These are phyloP conservation scores for Torymus texanus DNA, from an alignment of 2,888 invertebrate species.

Conservation along the genomic window DNA sequence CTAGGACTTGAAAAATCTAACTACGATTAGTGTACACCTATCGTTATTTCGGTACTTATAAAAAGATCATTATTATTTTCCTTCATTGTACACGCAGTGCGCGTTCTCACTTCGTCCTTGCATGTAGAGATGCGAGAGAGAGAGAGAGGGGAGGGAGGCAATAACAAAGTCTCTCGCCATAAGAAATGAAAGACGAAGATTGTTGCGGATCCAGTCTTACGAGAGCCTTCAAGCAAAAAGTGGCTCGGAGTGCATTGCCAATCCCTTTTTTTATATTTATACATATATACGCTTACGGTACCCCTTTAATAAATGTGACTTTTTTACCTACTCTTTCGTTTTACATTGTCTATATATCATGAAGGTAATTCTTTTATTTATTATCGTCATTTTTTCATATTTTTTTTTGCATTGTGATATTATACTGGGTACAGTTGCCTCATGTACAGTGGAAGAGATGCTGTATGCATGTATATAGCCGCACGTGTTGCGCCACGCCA, in stretches of 20 bases:
- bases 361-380: constrained; percentile 21
- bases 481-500: not conserved
- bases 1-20: constrained; percentile 36
- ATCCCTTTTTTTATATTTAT: not conserved
- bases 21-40: constrained; percentile 31
- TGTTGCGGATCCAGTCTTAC: constrained; percentile 38
- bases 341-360: constrained; percentile 6
- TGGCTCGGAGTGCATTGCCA: constrained; percentile 44
- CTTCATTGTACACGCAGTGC: constrained; percentile 14
- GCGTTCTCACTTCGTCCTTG: constrained; percentile 24
- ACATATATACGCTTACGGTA: not conserved
- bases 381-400: constrained; percentile 13
- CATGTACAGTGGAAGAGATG: constrained; percentile 42
- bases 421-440: constrained; percentile 14
- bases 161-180: constrained; percentile 4
- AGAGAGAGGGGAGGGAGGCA: not conserved
- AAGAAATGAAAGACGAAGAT: constrained; percentile 44
- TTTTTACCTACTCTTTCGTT: constrained; percentile 5
- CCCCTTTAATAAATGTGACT: constrained; percentile 15
- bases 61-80: constrained; percentile 28
- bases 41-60: constrained; percentile 13
- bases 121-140: not conserved
- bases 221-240: constrained; percentile 35
- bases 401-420: not conserved
- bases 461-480: constrained; percentile 12